These are phyloP conservation scores for Sabatieria punctata DNA, from an alignment of 2,888 invertebrate species.

Conservation along the genomic window DNA sequence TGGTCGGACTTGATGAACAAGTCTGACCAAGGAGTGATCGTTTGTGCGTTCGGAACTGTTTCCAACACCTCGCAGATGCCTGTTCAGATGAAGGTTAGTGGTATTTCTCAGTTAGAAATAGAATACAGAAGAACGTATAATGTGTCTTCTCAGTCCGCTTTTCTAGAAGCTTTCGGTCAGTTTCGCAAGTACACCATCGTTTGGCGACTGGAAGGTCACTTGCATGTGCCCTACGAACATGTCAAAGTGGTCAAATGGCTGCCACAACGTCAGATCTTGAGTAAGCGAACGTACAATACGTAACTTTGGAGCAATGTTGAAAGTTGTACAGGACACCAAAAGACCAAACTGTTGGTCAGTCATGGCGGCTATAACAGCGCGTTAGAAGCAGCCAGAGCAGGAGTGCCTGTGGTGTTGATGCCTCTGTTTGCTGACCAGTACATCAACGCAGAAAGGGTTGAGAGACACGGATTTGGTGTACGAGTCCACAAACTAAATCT, in stretches of 20 bases:
- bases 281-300: slow-evolving; percentile 12
- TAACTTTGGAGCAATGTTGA: neutral
- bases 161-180: slow-evolving; percentile 23
- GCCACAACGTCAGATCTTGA: slow-evolving; percentile 26
- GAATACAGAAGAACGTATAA: neutral
- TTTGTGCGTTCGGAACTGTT: slow-evolving; percentile 23
- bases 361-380: slow-evolving; percentile 28
- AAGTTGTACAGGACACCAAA: slow-evolving; percentile 17
- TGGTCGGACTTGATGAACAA: too few relatives aligned
- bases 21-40: too few relatives aligned
- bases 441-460: slow-evolving; percentile 25
- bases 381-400: slow-evolving; percentile 25
- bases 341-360: slow-evolving; percentile 22
- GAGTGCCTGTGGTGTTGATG: slow-evolving; percentile 25
- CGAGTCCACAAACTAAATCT: slow-evolving; percentile 21
- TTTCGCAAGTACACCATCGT: slow-evolving; percentile 20
- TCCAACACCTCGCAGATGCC: slow-evolving; percentile 30
- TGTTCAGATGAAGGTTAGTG: slow-evolving; percentile 18
- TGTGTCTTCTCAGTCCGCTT: slow-evolving; percentile 15
- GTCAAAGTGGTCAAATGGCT: slow-evolving; percentile 26
- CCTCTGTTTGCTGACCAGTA: slow-evolving; percentile 28
- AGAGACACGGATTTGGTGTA: slow-evolving; percentile 21
- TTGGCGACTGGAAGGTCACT: slow-evolving; percentile 25
- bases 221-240: slow-evolving; percentile 16
- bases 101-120: neutral